Percentiles rank a stretch among this genome's conserved stretches.
Evolutionary conservation across 2,113 vertebrate species (phyloP).

Genomic region (Planiliza haematocheilus): DNA sequence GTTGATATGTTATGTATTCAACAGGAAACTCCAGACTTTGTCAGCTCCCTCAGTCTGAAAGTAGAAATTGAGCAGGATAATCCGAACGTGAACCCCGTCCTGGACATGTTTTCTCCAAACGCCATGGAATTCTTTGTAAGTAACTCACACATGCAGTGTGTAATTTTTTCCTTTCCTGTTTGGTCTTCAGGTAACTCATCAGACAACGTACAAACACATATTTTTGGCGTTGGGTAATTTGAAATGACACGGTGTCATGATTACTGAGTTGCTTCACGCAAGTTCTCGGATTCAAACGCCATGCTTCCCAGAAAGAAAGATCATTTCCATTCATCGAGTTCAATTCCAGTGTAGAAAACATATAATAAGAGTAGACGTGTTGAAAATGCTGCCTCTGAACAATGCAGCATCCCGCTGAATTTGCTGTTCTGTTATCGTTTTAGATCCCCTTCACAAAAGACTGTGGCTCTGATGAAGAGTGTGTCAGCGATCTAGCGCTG

Average conservation of each 20-base stretch:
- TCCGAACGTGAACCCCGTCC: conserved; percentile 85
- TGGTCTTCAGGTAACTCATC: conserved; percentile 1
- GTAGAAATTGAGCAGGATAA: conserved; percentile 86
- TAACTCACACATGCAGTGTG: conserved; percentile 1
- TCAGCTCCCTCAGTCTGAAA: conserved; percentile 87
- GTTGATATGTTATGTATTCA: background rate
- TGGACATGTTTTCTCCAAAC: conserved; percentile 84
- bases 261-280: conserved; percentile 26
- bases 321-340: no score
- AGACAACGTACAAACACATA: background rate
- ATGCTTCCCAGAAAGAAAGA: conserved; percentile 15
- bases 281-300: conserved; percentile 27
- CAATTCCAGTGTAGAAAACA: background rate
- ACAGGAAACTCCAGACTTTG: conserved; percentile 89
- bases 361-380: background rate
- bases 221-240: conserved; percentile 20
- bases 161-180: background rate
- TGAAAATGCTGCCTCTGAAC: background rate
- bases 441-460: conserved; percentile 93
- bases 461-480: conserved; percentile 91
- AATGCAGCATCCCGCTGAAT: background rate
- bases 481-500: conserved; percentile 88
- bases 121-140: conserved; percentile 90
- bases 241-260: conserved; percentile 55
- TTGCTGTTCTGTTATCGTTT: background rate